Conservation (phyloP, 2,888 invertebrate species). For the Herminia tarsipennalis region DNA sequence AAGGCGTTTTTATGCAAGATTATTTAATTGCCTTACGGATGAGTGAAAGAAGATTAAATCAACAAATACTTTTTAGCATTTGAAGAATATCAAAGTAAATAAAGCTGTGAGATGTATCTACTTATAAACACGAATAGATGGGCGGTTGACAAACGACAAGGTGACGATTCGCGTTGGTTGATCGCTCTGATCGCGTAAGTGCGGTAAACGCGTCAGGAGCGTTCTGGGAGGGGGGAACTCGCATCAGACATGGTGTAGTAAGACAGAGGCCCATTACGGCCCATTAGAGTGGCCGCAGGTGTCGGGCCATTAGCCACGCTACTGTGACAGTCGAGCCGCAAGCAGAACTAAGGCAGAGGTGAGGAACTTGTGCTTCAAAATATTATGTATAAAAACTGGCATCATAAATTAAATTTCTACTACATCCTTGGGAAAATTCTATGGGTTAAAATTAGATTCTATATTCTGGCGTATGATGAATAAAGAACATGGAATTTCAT, state of each 20-base stretch:
- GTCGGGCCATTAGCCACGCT: constrained; percentile 72
- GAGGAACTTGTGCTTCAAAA: not conserved
- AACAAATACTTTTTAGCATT: too few species aligned
- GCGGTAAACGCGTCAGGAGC: constrained; percentile 52
- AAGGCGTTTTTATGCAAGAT: too few species aligned
- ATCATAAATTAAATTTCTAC: too few species aligned
- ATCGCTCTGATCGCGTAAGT: constrained; percentile 41
- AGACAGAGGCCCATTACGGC: constrained; percentile 65
- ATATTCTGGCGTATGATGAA: too few species aligned
- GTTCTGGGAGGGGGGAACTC: constrained; percentile 53
- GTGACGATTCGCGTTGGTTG: constrained; percentile 24
- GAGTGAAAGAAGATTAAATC: too few species aligned
- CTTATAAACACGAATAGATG: constrained; percentile 3
- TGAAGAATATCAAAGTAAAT: too few species aligned
- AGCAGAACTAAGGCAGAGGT: constrained; percentile 10
- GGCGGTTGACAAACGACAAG: constrained; percentile 31
- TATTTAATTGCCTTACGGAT: too few species aligned
- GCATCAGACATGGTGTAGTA: constrained; percentile 59
- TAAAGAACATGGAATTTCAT: too few species aligned
- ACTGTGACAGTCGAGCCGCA: constrained; percentile 56
- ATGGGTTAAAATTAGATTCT: too few species aligned
- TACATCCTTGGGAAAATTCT: too few species aligned
- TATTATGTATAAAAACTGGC: not conserved
- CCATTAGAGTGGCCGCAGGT: constrained; percentile 73
- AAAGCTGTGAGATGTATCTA: too few species aligned